Evolutionary conservation across 2,888 invertebrate genomes (phyloP), one percentile per base, ranked within the genome.

Genomic region (Trissonchulus latispiculum): DNA sequence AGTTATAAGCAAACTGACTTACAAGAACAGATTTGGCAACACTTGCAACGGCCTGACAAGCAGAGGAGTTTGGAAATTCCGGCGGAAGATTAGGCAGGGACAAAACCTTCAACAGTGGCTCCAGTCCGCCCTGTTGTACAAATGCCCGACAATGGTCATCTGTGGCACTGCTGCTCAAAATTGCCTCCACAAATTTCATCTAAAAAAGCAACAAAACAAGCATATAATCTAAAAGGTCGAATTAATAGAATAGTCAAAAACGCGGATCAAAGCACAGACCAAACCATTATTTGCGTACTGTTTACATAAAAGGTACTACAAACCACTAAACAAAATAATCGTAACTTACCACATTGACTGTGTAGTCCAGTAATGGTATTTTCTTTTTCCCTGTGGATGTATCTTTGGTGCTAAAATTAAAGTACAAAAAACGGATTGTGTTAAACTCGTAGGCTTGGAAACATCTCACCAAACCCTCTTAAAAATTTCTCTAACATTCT

Each of bases 101-200:
- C 15, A 92, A 84, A 74, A 92, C 88, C 73, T 88, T 88, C 77
- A 92, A 84, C 36, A 92, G 83, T 0, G 91, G 91, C 32, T 87
- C 88, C 0, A 92, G 84, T 0, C 92, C 92, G 70, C 89, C 89
- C 81, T 91, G 90, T 18, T 86, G 86, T 0, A 92, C 90, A 84
- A 92, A 92, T 82, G 92, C 91, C 61, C 61, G 28, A 8, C 61
- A 70, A 81, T 91, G 90, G 82, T 90, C 90, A 77, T 90, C 90
- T 0, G 90, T 92, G 0, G 91, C 90, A 81, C 91, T 91, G 83
- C 91, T 91, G 81, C 90, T 91, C n/a, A 92, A 85, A 77, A 92
- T 91, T 0, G 92, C 91, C 80, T 92, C 92, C 33, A 92, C 89
- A 83, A 92, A 92, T 83, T 92, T 91, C 90, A 91, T 92, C 66